phyloP scores from a whole-genome alignment of 2,113 vertebrate genomes.

The Heterochromis multidens region DNA sequence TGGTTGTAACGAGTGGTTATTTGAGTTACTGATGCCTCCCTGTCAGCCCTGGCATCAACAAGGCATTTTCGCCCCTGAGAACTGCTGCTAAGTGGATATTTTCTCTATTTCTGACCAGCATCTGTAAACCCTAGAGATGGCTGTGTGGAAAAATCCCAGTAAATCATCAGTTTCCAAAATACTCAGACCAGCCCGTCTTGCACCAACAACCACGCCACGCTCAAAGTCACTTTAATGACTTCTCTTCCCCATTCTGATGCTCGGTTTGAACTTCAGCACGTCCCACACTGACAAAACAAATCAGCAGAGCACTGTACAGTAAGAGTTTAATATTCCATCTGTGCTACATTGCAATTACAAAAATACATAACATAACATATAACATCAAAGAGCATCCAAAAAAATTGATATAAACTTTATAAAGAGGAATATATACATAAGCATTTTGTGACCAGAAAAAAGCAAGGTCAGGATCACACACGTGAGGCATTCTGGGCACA shows the following conservation, averaged over 20 bases:
- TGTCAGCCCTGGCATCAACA: neutral
- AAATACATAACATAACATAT: conserved; percentile 54
- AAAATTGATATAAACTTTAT: conserved; percentile 36
- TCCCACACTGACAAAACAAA: neutral
- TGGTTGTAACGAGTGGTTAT: neutral
- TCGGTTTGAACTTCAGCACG: neutral
- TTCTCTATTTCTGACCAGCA: neutral
- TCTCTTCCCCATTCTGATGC: neutral
- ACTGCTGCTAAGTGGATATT: neutral
- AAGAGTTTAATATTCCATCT: conserved; percentile 42
- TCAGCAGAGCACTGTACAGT: neutral
- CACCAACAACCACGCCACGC: neutral
- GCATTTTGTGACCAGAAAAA: conserved; percentile 30
- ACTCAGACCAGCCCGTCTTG: neutral
- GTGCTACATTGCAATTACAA: conserved; percentile 49
- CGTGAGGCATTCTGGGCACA: conserved; percentile 56
- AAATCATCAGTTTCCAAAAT: neutral
- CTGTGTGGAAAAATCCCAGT: neutral
- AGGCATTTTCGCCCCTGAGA: neutral
- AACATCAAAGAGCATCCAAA: conserved; percentile 36
- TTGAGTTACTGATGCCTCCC: neutral
- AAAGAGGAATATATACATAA: conserved; percentile 40
- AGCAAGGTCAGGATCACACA: conserved; percentile 23
- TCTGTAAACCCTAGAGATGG: neutral
- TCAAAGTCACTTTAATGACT: neutral